A percentile compares a stretch with the other conserved stretches of the same genome.
These are phyloP conservation scores for Himalopsyche anomala DNA, from an alignment of 2,888 invertebrate genomes.

Conservation along the genomic window DNA sequence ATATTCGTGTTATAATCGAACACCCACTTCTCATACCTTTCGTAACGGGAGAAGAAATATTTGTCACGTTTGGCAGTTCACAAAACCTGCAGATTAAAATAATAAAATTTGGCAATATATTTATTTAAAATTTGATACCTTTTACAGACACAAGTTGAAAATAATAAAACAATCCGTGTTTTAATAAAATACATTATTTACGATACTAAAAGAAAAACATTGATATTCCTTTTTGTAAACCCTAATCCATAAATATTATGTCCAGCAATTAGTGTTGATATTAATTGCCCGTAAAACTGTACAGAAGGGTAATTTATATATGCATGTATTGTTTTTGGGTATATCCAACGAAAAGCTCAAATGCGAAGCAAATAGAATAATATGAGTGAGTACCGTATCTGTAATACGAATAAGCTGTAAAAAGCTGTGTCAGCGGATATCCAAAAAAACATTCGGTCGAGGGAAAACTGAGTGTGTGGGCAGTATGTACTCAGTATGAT, in stretches of 20 bases:
- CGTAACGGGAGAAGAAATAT: too few species aligned
- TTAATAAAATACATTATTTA: too few species aligned
- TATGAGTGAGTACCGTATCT: neutral
- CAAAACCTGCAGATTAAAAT: too few species aligned
- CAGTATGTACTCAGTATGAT: slow-evolving; percentile 22
- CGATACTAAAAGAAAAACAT: too few species aligned
- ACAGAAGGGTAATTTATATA: neutral
- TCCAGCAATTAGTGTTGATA: neutral
- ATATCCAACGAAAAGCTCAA: neutral
- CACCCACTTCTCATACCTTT: too few species aligned
- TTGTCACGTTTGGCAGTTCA: too few species aligned
- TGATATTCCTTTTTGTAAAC: too few species aligned
- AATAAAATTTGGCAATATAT: too few species aligned
- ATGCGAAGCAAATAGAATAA: slow-evolving; percentile 27
- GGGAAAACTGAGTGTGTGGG: slow-evolving; percentile 29
- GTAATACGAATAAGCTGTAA: slow-evolving; percentile 35
- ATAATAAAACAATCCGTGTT: too few species aligned
- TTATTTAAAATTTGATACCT: too few species aligned
- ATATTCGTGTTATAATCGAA: too few species aligned
- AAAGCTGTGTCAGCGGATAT: slow-evolving; percentile 28
- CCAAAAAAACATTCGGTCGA: slow-evolving; percentile 24
- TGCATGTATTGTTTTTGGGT: neutral
- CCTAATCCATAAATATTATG: neutral
- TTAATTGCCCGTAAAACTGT: neutral
- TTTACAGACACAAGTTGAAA: too few species aligned